Conservation (phyloP, 2,797 vertebrate species). For the Phoeniculus purpureus region DNA sequence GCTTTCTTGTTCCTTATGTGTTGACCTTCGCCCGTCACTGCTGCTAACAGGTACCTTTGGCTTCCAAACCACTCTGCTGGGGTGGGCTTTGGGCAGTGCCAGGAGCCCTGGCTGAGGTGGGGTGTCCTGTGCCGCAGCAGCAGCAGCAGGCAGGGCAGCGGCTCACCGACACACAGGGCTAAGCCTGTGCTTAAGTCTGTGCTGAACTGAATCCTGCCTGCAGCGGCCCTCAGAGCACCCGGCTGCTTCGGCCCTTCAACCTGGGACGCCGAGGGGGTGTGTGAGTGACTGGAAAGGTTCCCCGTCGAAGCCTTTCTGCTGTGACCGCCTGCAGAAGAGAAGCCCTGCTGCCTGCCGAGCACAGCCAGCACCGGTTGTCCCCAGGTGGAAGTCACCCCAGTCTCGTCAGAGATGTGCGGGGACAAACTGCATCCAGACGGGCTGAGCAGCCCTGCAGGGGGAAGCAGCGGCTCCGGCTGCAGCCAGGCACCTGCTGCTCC, state of each 20-base stretch:
- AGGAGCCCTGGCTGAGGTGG: background rate
- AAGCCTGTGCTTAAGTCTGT: background rate
- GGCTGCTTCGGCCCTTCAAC: background rate
- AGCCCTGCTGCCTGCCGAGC: no score
- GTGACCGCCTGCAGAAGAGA: background rate
- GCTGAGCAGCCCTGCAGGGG: background rate
- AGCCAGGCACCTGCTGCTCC: background rate
- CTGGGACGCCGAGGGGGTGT: background rate
- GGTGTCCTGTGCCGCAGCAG: background rate
- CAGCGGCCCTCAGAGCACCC: background rate
- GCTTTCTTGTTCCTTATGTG: background rate
- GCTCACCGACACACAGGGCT: background rate
- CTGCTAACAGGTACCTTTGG: background rate
- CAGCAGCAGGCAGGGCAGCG: background rate
- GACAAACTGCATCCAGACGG: background rate
- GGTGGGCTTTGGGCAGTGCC: background rate
- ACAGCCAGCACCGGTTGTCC: no score
- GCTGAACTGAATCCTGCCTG: background rate
- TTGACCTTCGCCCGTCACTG: background rate
- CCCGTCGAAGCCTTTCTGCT: slow-evolving; percentile 3
- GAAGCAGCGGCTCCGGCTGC: background rate
- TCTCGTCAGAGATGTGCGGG: background rate
- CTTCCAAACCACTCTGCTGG: background rate
- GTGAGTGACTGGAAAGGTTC: background rate
- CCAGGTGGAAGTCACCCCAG: background rate